phyloP scores from a whole-genome alignment of 1,140 invertebrate genomes.

The Megalonaias nervosa region DNA sequence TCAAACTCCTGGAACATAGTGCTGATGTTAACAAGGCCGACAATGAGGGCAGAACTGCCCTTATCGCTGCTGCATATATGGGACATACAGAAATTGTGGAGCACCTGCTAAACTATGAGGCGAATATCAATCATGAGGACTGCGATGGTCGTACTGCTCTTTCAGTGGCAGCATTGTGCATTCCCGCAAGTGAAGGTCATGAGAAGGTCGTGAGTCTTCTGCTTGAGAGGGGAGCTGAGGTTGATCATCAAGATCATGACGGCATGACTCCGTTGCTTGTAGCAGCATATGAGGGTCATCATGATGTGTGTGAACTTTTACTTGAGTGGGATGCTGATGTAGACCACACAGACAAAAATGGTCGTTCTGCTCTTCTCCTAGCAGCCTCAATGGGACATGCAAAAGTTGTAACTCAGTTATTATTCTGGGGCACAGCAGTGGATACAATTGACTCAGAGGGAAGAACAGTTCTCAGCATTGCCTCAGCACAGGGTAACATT shows the following conservation, averaged over 20 bases:
- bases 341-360: constrained; percentile 85
- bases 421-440: constrained; percentile 92
- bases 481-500: constrained; percentile 86
- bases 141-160: constrained; percentile 73
- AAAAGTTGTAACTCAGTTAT: constrained; percentile 82
- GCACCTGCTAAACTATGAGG: constrained; percentile 63
- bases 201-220: constrained; percentile 73
- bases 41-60: constrained; percentile 84
- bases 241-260: constrained; percentile 93
- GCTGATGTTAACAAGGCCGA: constrained; percentile 85
- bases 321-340: constrained; percentile 90
- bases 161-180: constrained; percentile 77
- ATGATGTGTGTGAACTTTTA: constrained; percentile 87
- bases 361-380: constrained; percentile 83
- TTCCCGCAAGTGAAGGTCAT: constrained; percentile 82
- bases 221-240: constrained; percentile 80
- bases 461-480: constrained; percentile 84
- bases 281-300: constrained; percentile 77
- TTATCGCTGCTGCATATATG: constrained; percentile 76
- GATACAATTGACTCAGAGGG: constrained; percentile 93
- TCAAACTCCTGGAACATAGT: constrained; percentile 86
- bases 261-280: constrained; percentile 94
- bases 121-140: constrained; percentile 69
- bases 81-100: constrained; percentile 74
- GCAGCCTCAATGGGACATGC: constrained; percentile 90